phyloP scores from a whole-genome alignment of 2,888 invertebrate genomes.

The Athripsodes cinereus region DNA sequence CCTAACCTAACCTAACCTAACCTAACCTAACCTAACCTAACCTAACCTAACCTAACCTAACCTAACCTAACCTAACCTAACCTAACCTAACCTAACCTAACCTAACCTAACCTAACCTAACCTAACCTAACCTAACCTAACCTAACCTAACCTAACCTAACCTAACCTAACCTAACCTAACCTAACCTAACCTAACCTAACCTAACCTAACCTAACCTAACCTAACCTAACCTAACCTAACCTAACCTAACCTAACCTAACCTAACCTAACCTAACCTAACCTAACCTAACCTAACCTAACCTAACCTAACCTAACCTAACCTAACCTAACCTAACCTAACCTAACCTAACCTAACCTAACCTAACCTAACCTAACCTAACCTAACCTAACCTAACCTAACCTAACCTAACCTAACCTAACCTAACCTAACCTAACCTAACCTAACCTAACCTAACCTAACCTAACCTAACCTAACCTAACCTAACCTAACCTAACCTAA shows the following conservation, averaged over 20 bases:
- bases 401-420: slow-evolving; percentile 17
- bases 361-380: slow-evolving; percentile 17
- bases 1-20: slow-evolving; percentile 26
- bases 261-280: slow-evolving; percentile 17
- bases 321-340: slow-evolving; percentile 15
- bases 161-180: slow-evolving; percentile 17
- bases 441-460: slow-evolving; percentile 15
- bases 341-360: slow-evolving; percentile 17
- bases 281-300: slow-evolving; percentile 15
- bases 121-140: slow-evolving; percentile 11
- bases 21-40: slow-evolving; percentile 17
- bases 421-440: slow-evolving; percentile 15
- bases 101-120: slow-evolving; percentile 14
- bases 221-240: slow-evolving; percentile 17
- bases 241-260: slow-evolving; percentile 17
- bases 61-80: slow-evolving; percentile 17
- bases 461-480: slow-evolving; percentile 17
- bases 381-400: slow-evolving; percentile 17
- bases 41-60: slow-evolving; percentile 12
- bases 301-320: slow-evolving; percentile 17
- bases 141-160: slow-evolving; percentile 15
- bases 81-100: slow-evolving; percentile 18
- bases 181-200: slow-evolving; percentile 17
- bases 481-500: slow-evolving; percentile 15
- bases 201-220: slow-evolving; percentile 17